These are phyloP conservation scores for Drosophila bocki DNA, from an alignment of 1,140 invertebrate species.

Conservation along the genomic window DNA sequence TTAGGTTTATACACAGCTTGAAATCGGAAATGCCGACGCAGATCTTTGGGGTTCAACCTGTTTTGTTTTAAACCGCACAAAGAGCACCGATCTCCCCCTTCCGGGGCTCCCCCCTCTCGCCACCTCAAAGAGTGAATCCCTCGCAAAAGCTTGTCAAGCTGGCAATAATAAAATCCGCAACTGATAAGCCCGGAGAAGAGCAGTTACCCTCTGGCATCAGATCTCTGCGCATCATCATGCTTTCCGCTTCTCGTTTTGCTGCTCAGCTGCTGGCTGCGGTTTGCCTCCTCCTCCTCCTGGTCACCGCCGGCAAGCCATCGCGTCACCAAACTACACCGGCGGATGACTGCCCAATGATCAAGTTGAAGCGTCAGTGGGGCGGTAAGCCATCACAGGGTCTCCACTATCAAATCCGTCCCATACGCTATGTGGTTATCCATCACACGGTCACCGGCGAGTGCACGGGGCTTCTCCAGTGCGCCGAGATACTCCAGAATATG, in stretches of 20 bases:
- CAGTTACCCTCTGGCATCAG: conserved; percentile 24
- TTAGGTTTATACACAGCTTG: background rate
- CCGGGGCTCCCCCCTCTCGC: conserved; percentile 8
- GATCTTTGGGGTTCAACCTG: conserved; percentile 8
- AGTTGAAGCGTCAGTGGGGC: conserved; percentile 80
- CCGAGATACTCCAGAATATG: conserved; percentile 69
- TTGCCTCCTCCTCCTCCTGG: background rate
- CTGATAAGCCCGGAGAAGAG: conserved; percentile 8
- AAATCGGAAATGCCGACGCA: conserved; percentile 18
- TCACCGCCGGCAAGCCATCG: conserved; percentile 13
- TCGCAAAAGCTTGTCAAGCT: conserved; percentile 12
- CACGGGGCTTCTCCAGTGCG: conserved; percentile 85
- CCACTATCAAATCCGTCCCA: conserved; percentile 86
- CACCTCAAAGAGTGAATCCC: conserved; percentile 5
- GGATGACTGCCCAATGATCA: conserved; percentile 67
- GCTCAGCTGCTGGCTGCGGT: background rate
- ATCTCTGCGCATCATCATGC: conserved; percentile 22
- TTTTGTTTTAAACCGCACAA: conserved; percentile 18
- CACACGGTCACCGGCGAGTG: conserved; percentile 89
- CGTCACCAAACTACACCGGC: conserved; percentile 13
- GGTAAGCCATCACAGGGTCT: conserved; percentile 85
- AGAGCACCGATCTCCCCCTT: background rate
- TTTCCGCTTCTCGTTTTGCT: background rate
- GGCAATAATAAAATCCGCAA: conserved; percentile 23
- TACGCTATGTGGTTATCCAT: conserved; percentile 89